Evolutionary conservation across 2,113 vertebrate genomes (phyloP).

Genomic region (Maccullochella peelii): DNA sequence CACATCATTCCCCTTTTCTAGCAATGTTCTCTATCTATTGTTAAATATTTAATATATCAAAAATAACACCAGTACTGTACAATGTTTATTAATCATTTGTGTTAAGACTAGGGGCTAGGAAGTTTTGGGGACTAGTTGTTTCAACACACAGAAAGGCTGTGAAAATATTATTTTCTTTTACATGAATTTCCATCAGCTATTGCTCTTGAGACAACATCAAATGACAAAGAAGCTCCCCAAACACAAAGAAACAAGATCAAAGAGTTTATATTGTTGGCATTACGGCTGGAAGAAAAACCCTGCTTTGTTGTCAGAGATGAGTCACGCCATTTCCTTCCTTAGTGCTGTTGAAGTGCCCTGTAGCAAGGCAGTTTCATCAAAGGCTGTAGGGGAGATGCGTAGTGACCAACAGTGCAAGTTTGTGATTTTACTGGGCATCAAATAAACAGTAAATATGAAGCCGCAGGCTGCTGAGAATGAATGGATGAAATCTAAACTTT

Average conservation of each 20-base stretch:
- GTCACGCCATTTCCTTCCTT: neutral
- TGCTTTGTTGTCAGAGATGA: constrained; percentile 27
- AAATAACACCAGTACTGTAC: neutral
- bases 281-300: neutral
- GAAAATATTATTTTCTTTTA: constrained; percentile 16
- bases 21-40: neutral
- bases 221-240: constrained; percentile 30
- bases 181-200: constrained; percentile 34
- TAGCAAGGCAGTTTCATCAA: neutral
- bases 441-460: neutral
- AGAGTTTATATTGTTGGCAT: neutral
- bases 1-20: neutral
- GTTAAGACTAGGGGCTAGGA: neutral
- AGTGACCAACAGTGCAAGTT: neutral
- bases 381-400: neutral
- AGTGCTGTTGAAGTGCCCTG: neutral
- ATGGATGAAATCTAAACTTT: neutral
- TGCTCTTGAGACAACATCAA: constrained; percentile 35
- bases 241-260: constrained; percentile 24
- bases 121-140: neutral
- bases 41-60: no score
- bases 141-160: neutral
- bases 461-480: neutral
- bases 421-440: neutral
- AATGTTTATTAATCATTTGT: no score